Percentiles rank a stretch among this genome's conserved stretches.
These are phyloP conservation scores for Coreoperca whiteheadi DNA, from an alignment of 2,113 vertebrate species.

Conservation along the genomic window DNA sequence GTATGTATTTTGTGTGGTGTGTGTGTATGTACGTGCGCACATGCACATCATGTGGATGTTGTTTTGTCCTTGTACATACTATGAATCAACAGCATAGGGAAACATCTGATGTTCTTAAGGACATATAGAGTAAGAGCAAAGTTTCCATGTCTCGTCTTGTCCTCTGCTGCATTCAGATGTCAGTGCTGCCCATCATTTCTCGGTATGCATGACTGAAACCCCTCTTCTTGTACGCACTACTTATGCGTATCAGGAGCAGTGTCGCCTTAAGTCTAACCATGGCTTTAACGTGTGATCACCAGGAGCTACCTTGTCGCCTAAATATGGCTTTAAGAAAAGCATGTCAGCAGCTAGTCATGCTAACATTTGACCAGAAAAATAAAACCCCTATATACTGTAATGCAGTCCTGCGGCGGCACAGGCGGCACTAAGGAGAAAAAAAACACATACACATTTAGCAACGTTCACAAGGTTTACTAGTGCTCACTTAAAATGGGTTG, in stretches of 20 bases:
- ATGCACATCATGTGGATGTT: not conserved
- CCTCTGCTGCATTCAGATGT: slow-evolving; percentile 57
- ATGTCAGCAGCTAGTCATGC: not conserved
- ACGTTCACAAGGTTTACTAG: not conserved
- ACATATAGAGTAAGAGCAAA: slow-evolving; percentile 20
- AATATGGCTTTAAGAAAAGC: not conserved
- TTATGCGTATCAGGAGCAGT: not conserved
- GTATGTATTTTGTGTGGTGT: too few species aligned
- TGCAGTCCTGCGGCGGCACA: not conserved
- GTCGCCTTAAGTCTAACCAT: not conserved
- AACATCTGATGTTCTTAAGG: slow-evolving; percentile 29
- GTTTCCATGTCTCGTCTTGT: slow-evolving; percentile 69
- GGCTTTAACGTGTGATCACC: not conserved
- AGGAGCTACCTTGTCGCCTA: not conserved
- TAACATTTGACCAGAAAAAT: not conserved
- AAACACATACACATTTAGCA: not conserved
- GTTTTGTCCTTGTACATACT: slow-evolving; percentile 1
- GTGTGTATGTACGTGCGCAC: not conserved
- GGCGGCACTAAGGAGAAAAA: not conserved
- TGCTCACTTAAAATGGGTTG: not conserved
- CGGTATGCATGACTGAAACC: slow-evolving; percentile 36
- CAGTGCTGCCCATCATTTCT: slow-evolving; percentile 32
- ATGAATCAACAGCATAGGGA: not conserved
- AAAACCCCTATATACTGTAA: not conserved
- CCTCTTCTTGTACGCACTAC: not conserved